Base-by-base conservation (phyloP, 2,113 vertebrate species). In the Barbus barbus region DNA sequence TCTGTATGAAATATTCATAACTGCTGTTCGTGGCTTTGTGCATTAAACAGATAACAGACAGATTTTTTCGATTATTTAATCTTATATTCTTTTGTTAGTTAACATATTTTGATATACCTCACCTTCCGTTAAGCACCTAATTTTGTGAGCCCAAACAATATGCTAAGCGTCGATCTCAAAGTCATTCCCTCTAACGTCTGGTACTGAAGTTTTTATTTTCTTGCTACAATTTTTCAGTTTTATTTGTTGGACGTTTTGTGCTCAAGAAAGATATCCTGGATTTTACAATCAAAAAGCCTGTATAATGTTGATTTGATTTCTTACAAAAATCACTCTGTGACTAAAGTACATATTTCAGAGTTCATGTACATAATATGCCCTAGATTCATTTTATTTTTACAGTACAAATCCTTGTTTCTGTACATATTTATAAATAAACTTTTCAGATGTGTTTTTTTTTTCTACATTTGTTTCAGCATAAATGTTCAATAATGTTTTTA, bases 1-100 rank as follows among this genome's bases (percentile, higher is more conserved):
- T 91, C 89, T 89, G 84, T 92, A 93, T 93, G 84, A 91, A 93
- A 93, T 93, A 93, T 93, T 93, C 91, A 93, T 92, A 87, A 82
- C 84, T 89, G 92, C 93, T 92, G 91, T 92, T 89, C 89, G 87
- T 85, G 92, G 87, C 91, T 91, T 84, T 87, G 90, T 90, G 74
- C 86, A 85, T 92, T 78, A 93, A 93, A 92, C 87, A 90, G 92
- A 90, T 60, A 58, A 76, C 82, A 88, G 86, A 89, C 33, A 88
- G 91, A 88, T 89, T 91, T 91, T 81, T 90, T 89, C n/a, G n/a
- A n/a, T n/a, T n/a, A n/a, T n/a, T n/a, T n/a, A n/a, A 91, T 92
- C 71, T 92, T 87, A 90, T 91, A 86, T 89, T 91, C 89, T 85
- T 86, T 92, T 91, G 91, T 89, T 93, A 90, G 91, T 92, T 92